Base-by-base conservation (phyloP, 2,797 vertebrate species). In the Crocodylus rhombifer region DNA sequence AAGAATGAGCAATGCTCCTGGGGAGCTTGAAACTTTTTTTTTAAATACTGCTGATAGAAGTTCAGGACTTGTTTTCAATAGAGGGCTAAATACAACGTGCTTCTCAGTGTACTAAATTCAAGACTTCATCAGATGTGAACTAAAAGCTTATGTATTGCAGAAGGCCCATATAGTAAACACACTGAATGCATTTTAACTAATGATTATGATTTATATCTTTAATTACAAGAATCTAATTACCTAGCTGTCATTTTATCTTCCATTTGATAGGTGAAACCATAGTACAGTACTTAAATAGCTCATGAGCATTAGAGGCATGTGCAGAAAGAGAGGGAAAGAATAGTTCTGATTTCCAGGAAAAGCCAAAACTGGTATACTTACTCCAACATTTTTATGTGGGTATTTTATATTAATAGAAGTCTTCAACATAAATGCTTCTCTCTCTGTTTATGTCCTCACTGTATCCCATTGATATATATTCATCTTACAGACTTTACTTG, bases 111-210 rank as follows among this genome's bases (percentile, higher is more conserved):
- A 12, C 58, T 92, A 82, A 79, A 56, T 84, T 94, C 81, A 61
- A 88, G 88, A 77, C 4, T 13, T 5, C 63, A 16, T n/a, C 80
- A 62, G 16, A n/a, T 76, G 26, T 13, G 80, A 61, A 63, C 42
- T 51, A 51, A 51, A 55, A 4, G 1, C 74, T 77, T 71, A 21
- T 73, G 30, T 92, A 84, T 86, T 94, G 6, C n/a, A 84, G 76
- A 14, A 71, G 1, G 8, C 0, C 61, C 58, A 23, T 86, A 6
- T 60, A 80, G 56, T 55, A 80, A 93, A 58, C 58, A 73, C 21
- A 55, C 84, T 61, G 25, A 76, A 15, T 67, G 62, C 18, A 62
- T 65, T 94, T 81, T 60, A 82, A 92, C 87, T 91, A 77, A 84
- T 51, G 82, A 62, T 88, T 20, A 57, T n/a, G 64, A 42, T 77